These are phyloP conservation scores for Nomia melanderi DNA, from an alignment of 1,140 invertebrate species.

Conservation along the genomic window DNA sequence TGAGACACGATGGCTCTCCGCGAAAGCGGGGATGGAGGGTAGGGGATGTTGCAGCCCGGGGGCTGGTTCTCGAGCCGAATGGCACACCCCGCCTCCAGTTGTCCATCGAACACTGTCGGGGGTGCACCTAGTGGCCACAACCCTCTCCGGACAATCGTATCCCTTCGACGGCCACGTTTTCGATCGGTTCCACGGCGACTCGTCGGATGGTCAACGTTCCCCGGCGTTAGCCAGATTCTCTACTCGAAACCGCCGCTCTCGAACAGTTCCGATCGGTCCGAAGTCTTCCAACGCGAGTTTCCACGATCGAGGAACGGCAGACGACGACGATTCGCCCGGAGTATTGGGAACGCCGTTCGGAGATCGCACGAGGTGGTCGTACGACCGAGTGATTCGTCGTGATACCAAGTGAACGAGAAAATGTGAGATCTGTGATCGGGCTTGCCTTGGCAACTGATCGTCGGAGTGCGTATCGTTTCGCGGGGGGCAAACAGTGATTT, in stretches of 20 bases:
- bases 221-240: too few species aligned
- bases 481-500: constrained; percentile 13
- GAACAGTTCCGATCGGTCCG: too few species aligned
- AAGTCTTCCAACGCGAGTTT: too few species aligned
- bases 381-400: too few species aligned
- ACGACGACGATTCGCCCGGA: too few species aligned
- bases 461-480: constrained; percentile 10
- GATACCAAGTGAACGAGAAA: neutral
- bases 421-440: neutral
- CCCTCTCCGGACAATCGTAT: constrained; percentile 15
- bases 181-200: too few species aligned
- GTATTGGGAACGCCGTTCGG: too few species aligned
- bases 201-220: too few species aligned
- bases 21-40: constrained; percentile 30
- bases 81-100: constrained; percentile 60
- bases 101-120: constrained; percentile 63
- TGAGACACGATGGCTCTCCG: constrained; percentile 48
- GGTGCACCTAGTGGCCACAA: constrained; percentile 49
- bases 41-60: constrained; percentile 62
- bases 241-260: too few species aligned
- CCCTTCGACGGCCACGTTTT: constrained; percentile 9
- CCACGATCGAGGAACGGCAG: too few species aligned
- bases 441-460: neutral
- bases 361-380: too few species aligned
- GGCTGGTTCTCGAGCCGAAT: constrained; percentile 50